A percentile compares a stretch with the other conserved stretches of the same genome.
Evolutionary conservation across 2,888 invertebrate genomes (phyloP).

Genomic region (Acleris laterana): DNA sequence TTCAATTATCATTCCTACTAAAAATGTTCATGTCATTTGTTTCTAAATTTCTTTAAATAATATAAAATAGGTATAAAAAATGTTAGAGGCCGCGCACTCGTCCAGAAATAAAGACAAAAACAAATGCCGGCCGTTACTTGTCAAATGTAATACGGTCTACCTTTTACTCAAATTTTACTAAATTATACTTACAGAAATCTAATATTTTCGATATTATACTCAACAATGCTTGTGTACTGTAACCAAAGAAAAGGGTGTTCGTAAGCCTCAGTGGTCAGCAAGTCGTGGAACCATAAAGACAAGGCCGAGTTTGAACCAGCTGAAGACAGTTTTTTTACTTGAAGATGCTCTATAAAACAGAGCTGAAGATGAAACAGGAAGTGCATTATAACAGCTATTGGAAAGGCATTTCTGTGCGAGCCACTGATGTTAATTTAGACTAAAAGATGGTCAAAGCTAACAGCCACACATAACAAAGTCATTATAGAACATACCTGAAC

Average conservation of each 20-base stretch:
- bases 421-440: constrained; percentile 91
- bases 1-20: too few relatives aligned
- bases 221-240: too few relatives aligned
- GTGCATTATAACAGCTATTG: constrained; percentile 94
- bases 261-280: constrained; percentile 73
- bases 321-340: constrained; percentile 97
- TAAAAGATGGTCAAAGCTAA: constrained; percentile 88
- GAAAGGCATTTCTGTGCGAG: constrained; percentile 86
- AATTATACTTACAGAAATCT: too few relatives aligned
- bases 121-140: too few relatives aligned
- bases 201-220: too few relatives aligned
- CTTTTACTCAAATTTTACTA: too few relatives aligned
- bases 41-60: too few relatives aligned
- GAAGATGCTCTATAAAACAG: constrained; percentile 96
- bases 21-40: too few relatives aligned
- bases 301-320: constrained; percentile 92
- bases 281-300: constrained; percentile 86
- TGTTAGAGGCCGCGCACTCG: too few relatives aligned
- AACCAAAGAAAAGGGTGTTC: constrained; percentile 90
- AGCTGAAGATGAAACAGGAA: constrained; percentile 97
- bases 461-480: constrained; percentile 88
- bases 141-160: too few relatives aligned
- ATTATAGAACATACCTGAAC: constrained; percentile 45
- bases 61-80: too few relatives aligned
- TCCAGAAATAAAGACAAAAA: too few relatives aligned